These are phyloP conservation scores for Anastatus disparis DNA, from an alignment of 1,140 invertebrate genomes.

Conservation along the genomic window DNA sequence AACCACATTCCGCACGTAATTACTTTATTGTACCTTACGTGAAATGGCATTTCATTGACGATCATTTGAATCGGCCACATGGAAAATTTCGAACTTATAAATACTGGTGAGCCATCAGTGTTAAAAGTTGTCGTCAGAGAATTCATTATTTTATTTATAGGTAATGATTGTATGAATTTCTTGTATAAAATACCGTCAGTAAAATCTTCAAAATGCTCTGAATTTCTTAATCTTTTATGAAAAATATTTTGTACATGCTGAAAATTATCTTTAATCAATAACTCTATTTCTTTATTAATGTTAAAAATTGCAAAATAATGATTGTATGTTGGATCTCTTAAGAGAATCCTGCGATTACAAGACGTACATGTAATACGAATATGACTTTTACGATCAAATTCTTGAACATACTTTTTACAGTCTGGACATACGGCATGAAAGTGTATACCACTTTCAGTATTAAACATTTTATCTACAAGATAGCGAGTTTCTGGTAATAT, in stretches of 20 bases:
- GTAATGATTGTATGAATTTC: constrained; percentile 26
- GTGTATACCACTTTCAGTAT: constrained; percentile 16
- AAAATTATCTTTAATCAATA: constrained; percentile 24
- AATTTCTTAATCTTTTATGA: constrained; percentile 11
- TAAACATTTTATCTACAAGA: constrained; percentile 40
- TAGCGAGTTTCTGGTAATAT: constrained; percentile 26
- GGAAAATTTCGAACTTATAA: constrained; percentile 20
- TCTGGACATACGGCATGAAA: constrained; percentile 40
- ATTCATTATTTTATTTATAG: neutral
- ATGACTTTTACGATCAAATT: constrained; percentile 8
- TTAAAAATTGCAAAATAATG: too few relatives aligned
- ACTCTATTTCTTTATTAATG: constrained; percentile 22
- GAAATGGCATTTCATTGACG: constrained; percentile 39
- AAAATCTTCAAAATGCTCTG: constrained; percentile 20
- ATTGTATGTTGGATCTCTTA: constrained; percentile 27
- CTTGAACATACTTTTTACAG: constrained; percentile 18
- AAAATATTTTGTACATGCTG: constrained; percentile 21
- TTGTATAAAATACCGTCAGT: constrained; percentile 26
- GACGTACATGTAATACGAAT: constrained; percentile 17
- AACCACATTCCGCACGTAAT: constrained; percentile 33
- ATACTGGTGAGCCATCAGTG: too few relatives aligned
- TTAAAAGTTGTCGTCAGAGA: constrained; percentile 35
- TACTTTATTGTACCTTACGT: constrained; percentile 22
- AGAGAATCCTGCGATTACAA: constrained; percentile 23
- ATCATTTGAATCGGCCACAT: constrained; percentile 39